These are phyloP conservation scores for Caenorhabditis angaria DNA, from an alignment of 2,888 invertebrate genomes.

Conservation along the genomic window DNA sequence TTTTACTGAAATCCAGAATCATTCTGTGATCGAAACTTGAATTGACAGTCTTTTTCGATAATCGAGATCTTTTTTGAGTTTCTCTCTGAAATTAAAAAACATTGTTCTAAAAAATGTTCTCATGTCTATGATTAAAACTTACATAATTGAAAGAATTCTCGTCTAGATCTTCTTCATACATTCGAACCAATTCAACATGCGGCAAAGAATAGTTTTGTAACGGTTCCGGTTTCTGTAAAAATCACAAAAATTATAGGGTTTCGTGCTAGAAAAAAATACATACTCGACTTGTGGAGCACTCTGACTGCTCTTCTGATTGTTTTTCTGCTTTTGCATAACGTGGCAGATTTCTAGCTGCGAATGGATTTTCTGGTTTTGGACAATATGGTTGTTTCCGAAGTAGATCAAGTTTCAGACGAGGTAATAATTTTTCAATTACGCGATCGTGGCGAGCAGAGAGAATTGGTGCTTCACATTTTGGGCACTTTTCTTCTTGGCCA, in stretches of 20 bases:
- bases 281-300: neutral
- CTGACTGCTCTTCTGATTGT: neutral
- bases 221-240: neutral
- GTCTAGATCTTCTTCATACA: neutral
- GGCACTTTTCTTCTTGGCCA: neutral
- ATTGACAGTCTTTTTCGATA: neutral
- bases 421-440: neutral
- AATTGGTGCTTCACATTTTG: neutral
- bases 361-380: neutral
- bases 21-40: neutral
- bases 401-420: neutral
- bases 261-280: no score
- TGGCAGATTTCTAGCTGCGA: neutral
- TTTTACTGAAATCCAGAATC: neutral
- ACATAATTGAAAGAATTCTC: neutral
- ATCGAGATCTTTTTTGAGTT: neutral
- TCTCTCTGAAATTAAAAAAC: neutral
- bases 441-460: neutral
- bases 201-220: neutral
- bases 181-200: neutral
- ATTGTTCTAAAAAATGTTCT: no score
- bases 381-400: neutral
- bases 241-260: constrained; percentile 9
- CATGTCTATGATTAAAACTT: neutral
- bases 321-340: neutral